These are phyloP conservation scores for Xenopus petersii DNA, from an alignment of 2,797 vertebrate species.

Conservation along the genomic window DNA sequence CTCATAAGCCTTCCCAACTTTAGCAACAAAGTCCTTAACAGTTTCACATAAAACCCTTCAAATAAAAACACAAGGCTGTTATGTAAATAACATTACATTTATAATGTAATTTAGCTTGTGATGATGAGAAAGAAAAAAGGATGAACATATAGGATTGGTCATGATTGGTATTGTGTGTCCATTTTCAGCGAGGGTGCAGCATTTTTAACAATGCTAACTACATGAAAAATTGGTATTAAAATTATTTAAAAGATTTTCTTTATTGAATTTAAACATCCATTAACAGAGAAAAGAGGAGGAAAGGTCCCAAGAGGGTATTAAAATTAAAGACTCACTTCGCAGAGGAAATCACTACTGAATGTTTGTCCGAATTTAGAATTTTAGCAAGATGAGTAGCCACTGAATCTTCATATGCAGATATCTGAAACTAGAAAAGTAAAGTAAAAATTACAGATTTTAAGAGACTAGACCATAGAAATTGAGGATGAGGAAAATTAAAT, in stretches of 20 bases:
- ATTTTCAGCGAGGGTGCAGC: too few relatives aligned
- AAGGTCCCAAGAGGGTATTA: too few relatives aligned
- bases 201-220: too few relatives aligned
- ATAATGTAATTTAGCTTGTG: not conserved
- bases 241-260: too few relatives aligned
- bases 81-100: too few relatives aligned
- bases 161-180: too few relatives aligned
- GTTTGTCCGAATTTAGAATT: constrained; percentile 95
- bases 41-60: constrained; percentile 94
- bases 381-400: constrained; percentile 92
- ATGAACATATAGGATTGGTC: too few relatives aligned
- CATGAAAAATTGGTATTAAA: not conserved
- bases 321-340: constrained; percentile 80
- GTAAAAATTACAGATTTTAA: too few relatives aligned
- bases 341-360: constrained; percentile 91
- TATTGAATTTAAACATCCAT: too few relatives aligned
- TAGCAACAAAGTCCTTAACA: constrained; percentile 94
- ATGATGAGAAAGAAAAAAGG: not conserved
- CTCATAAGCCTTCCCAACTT: constrained; percentile 91
- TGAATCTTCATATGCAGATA: constrained; percentile 91
- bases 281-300: too few relatives aligned
- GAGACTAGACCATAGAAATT: too few relatives aligned
- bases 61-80: not conserved
- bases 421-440: constrained; percentile 69
- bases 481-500: too few relatives aligned